Percentiles rank a stretch among this genome's conserved stretches.
phyloP scores from a whole-genome alignment of 2,797 vertebrate genomes.

The Sylvilagus floridanus region DNA sequence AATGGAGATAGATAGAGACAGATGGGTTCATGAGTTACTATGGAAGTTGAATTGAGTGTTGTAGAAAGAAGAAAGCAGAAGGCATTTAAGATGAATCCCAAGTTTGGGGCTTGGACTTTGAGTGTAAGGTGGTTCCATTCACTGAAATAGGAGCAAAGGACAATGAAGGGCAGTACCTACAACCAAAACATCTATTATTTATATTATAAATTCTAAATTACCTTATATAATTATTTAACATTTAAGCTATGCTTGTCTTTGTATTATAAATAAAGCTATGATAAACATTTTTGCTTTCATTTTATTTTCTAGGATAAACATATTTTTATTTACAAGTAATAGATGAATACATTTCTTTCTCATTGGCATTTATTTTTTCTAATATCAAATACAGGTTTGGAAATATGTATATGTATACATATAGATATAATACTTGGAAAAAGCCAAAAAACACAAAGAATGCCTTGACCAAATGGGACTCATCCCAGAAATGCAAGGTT shows the following conservation, averaged over 20 bases:
- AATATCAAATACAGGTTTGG: neutral
- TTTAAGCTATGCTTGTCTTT: conserved; percentile 37
- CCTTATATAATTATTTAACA: conserved; percentile 24
- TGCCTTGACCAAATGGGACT: no score
- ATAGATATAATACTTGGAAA: conserved; percentile 14
- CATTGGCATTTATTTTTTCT: neutral
- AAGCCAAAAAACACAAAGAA: conserved; percentile 14
- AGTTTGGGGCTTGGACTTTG: neutral
- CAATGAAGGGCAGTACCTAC: conserved; percentile 13
- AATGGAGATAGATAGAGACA: neutral
- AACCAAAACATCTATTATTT: conserved; percentile 27
- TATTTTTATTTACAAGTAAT: conserved; percentile 39
- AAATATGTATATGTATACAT: no score
- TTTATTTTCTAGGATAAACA: conserved; percentile 39
- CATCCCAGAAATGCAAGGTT: no score
- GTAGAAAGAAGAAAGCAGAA: neutral
- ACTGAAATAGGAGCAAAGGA: conserved; percentile 25
- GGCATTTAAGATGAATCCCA: neutral
- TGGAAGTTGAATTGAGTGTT: neutral
- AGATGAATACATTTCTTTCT: neutral
- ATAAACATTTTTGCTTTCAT: conserved; percentile 36
- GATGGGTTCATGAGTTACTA: neutral
- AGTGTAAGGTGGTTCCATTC: neutral
- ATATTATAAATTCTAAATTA: conserved; percentile 27
- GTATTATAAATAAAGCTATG: conserved; percentile 39